These are phyloP conservation scores for Phoxinus phoxinus DNA, from an alignment of 2,113 vertebrate species.

Conservation along the genomic window DNA sequence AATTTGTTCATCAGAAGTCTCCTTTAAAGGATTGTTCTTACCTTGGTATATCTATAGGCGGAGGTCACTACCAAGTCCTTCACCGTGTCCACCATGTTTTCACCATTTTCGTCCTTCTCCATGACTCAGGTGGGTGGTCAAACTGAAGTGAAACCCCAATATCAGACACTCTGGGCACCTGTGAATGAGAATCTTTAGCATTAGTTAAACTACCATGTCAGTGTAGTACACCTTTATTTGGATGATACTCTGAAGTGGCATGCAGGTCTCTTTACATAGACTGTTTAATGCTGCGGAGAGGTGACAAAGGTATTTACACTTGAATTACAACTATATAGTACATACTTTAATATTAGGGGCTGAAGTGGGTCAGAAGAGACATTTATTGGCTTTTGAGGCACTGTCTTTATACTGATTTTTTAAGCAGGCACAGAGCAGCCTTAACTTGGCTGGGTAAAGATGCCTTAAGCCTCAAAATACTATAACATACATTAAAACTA, in stretches of 20 bases:
- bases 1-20: background rate
- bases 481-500: background rate
- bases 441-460: no score
- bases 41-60: slow-evolving; percentile 92
- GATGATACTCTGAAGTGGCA: no score
- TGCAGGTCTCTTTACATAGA: no score
- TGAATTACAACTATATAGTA: no score
- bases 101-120: slow-evolving; percentile 89
- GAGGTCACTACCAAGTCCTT: slow-evolving; percentile 70
- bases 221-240: background rate
- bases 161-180: slow-evolving; percentile 59
- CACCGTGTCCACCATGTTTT: slow-evolving; percentile 74
- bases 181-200: background rate
- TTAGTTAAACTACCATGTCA: background rate
- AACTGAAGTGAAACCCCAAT: slow-evolving; percentile 51
- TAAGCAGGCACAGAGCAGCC: no score
- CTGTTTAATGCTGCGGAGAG: no score
- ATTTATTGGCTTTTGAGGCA: no score
- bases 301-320: no score
- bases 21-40: slow-evolving; percentile 55
- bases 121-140: slow-evolving; percentile 74
- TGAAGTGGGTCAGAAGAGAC: no score
- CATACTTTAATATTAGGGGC: no score
- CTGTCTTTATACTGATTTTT: no score
- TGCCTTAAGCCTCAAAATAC: background rate